A percentile compares a stretch with the other conserved stretches of the same genome.
phyloP scores from a whole-genome alignment of 1,140 invertebrate genomes.

The Orchesella cincta region DNA sequence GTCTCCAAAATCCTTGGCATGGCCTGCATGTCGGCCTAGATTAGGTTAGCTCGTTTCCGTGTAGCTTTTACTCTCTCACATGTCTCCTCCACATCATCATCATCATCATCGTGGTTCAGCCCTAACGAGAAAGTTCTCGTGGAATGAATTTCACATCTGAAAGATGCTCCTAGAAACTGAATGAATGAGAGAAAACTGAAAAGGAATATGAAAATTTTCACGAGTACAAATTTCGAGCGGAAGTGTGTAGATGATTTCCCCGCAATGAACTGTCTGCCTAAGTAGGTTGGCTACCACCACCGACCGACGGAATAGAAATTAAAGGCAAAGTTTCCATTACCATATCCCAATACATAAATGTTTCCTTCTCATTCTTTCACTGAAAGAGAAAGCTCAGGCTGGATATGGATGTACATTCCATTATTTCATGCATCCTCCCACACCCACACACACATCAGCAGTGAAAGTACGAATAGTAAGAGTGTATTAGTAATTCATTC shows the following conservation, averaged over 20 bases:
- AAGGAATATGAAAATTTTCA: too few species aligned
- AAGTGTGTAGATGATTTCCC: not conserved
- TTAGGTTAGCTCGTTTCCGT: not conserved
- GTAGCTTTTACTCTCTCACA: not conserved
- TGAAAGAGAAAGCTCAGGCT: too few species aligned
- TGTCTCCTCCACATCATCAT: not conserved
- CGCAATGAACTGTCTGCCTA: not conserved
- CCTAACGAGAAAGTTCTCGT: not conserved
- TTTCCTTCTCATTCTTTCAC: too few species aligned
- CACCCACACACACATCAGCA: too few species aligned
- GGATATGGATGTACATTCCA: too few species aligned
- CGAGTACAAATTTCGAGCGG: not conserved
- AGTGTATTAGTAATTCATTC: too few species aligned
- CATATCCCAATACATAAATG: not conserved
- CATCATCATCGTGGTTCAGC: too few species aligned
- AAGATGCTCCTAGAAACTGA: not conserved
- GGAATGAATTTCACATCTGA: slow-evolving; percentile 17
- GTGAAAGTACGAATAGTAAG: too few species aligned
- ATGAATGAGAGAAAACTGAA: not conserved
- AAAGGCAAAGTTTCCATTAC: not conserved
- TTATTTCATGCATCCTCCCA: too few species aligned
- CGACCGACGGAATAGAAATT: not conserved
- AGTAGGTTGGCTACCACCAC: not conserved
- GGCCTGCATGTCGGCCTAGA: not conserved
- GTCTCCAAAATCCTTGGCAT: too few species aligned